Evolutionary conservation across 2,888 invertebrate species (phyloP).

Genomic region (Diadegma fenestrale): DNA sequence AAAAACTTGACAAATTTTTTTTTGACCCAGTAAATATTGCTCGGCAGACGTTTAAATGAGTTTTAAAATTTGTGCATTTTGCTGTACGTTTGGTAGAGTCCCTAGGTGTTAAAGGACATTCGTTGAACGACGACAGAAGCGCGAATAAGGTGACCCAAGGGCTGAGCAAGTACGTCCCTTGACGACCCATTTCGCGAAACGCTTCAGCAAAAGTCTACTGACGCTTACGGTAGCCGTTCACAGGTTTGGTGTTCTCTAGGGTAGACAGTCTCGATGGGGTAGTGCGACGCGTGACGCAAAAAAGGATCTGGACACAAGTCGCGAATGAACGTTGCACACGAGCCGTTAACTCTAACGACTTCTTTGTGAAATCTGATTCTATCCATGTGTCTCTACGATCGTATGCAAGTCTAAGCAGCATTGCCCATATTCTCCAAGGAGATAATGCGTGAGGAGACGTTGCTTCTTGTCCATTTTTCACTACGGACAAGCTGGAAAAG

Average conservation of each 20-base stretch:
- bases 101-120: background rate
- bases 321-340: constrained; percentile 62
- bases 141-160: constrained; percentile 43
- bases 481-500: background rate
- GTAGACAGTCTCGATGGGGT: constrained; percentile 18
- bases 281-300: constrained; percentile 26
- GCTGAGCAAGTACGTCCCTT: constrained; percentile 63
- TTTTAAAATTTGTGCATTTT: background rate
- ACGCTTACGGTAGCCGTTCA: constrained; percentile 67
- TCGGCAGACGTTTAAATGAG: background rate
- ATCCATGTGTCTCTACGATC: background rate
- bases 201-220: constrained; percentile 68
- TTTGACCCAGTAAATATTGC: background rate
- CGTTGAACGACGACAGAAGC: constrained; percentile 28
- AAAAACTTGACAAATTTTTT: background rate
- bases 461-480: constrained; percentile 31
- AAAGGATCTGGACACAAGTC: constrained; percentile 48
- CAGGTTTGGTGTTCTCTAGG: constrained; percentile 36
- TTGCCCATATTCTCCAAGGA: constrained; percentile 19
- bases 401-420: constrained; percentile 14
- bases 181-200: constrained; percentile 68
- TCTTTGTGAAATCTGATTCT: constrained; percentile 17
- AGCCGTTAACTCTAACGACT: constrained; percentile 68
- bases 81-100: background rate
- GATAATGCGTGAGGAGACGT: constrained; percentile 41